Conservation (phyloP, 2,888 invertebrate species). For the Tipula lateralis region DNA sequence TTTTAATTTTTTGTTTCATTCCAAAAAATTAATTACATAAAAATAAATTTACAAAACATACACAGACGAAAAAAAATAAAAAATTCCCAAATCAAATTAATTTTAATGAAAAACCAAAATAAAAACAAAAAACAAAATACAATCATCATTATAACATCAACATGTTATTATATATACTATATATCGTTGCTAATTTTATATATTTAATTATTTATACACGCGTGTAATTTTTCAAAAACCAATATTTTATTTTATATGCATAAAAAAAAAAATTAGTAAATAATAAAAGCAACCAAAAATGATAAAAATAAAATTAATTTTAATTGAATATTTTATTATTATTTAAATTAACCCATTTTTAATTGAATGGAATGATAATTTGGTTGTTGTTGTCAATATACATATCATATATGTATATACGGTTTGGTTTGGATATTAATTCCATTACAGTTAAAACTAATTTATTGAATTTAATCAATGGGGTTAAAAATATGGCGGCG, state of each 20-base stretch:
- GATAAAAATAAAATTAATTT: constrained; percentile 24
- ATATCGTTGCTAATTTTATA: background rate
- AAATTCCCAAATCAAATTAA: constrained; percentile 9
- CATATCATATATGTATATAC: background rate
- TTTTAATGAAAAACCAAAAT: constrained; percentile 15
- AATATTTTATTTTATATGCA: background rate
- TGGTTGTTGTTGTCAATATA: background rate
- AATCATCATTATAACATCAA: constrained; percentile 13
- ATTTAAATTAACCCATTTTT: constrained; percentile 24
- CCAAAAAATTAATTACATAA: background rate
- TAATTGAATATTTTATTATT: constrained; percentile 24
- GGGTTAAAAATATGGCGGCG: background rate
- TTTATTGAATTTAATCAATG: background rate
- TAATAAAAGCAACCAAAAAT: constrained; percentile 12
- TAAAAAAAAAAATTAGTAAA: background rate
- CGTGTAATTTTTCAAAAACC: background rate
- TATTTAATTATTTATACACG: constrained; percentile 11
- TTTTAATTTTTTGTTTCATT: background rate
- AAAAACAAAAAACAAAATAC: background rate
- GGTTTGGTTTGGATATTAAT: background rate
- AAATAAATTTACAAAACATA: background rate
- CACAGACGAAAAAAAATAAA: background rate
- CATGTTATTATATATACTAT: background rate
- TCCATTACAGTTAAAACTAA: background rate
- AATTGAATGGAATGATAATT: constrained; percentile 1